Percentiles rank a stretch among this genome's conserved stretches.
Evolutionary conservation across 2,113 vertebrate genomes (phyloP).

Genomic region (Lynx canadensis): DNA sequence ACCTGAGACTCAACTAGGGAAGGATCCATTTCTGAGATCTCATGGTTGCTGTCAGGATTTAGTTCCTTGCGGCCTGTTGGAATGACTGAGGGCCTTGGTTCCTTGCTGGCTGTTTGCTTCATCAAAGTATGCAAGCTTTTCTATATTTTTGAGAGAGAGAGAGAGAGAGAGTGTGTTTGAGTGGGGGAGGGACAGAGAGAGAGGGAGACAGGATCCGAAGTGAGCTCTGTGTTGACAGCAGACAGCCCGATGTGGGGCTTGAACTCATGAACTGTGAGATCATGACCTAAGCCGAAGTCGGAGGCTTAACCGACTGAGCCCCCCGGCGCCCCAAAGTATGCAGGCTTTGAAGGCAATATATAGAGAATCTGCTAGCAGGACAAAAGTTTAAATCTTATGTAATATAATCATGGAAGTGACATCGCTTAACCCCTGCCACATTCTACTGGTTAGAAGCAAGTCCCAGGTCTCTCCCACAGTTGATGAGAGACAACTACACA

Average conservation of each 20-base stretch:
- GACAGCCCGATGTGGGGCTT: no score
- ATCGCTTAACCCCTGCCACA: neutral
- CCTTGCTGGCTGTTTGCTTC: neutral
- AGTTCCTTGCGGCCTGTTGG: neutral
- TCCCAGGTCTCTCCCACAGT: neutral
- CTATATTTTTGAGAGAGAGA: no score
- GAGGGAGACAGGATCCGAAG: no score
- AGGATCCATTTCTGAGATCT: neutral
- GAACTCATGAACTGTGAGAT: no score
- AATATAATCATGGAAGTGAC: neutral
- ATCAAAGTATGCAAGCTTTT: neutral
- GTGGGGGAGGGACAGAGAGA: no score
- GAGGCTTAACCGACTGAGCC: no score
- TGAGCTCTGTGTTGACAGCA: no score
- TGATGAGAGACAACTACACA: neutral
- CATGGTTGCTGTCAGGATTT: neutral
- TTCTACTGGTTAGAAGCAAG: neutral
- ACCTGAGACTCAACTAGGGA: neutral
- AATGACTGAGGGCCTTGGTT: neutral
- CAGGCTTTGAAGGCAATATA: neutral
- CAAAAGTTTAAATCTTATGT: neutral
- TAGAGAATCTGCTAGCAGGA: neutral
- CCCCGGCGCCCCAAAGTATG: no score
- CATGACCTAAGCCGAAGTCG: no score
- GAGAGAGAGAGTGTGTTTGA: no score